phyloP scores from a whole-genome alignment of 1,140 invertebrate species.

The Brachionus paranguensis region DNA sequence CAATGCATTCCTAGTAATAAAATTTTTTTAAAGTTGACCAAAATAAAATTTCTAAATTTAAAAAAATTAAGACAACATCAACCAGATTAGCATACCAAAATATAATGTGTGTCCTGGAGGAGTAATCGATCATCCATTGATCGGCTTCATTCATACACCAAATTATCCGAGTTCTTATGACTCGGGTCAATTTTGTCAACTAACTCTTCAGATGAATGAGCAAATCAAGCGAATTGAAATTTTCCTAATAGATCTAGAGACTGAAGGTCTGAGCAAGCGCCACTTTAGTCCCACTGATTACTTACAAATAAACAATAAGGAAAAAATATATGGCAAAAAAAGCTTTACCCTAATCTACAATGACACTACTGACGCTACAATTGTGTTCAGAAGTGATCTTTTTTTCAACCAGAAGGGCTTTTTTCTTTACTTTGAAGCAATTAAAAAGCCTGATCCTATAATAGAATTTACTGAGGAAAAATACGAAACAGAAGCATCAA shows the following conservation, averaged over 20 bases:
- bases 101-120: slow-evolving; percentile 14
- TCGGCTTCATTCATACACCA: slow-evolving; percentile 21
- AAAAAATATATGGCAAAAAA: slow-evolving; percentile 23
- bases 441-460: background rate
- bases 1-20: slow-evolving; percentile 11
- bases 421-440: background rate
- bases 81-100: slow-evolving; percentile 18
- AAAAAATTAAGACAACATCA: background rate
- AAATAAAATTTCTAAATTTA: background rate
- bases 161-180: slow-evolving; percentile 14
- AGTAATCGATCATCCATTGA: background rate
- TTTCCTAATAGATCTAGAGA: slow-evolving; percentile 5
- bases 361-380: slow-evolving; percentile 8
- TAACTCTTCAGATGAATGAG: background rate
- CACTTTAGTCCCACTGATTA: slow-evolving; percentile 9
- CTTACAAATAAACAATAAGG: slow-evolving; percentile 36
- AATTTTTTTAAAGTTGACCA: background rate
- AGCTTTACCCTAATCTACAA: background rate
- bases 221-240: background rate
- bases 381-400: slow-evolving; percentile 25
- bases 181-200: slow-evolving; percentile 30
- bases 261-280: slow-evolving; percentile 12
- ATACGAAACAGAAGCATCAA: background rate
- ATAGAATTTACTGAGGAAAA: background rate
- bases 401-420: slow-evolving; percentile 29